Base-by-base conservation (phyloP, 1,140 invertebrate genomes). In the Diabrotica virgifera region DNA sequence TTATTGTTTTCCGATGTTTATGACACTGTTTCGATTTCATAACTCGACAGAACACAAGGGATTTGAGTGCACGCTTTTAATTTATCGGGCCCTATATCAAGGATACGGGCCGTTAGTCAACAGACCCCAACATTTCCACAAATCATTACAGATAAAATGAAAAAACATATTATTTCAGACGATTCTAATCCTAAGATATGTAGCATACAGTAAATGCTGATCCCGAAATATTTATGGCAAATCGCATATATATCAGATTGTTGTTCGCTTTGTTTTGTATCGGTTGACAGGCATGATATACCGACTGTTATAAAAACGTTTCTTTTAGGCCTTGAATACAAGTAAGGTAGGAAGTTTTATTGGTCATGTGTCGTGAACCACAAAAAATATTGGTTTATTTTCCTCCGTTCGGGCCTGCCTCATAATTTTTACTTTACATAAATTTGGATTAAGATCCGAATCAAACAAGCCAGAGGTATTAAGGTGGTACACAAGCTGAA, bases 1-100 rank as follows among this genome's bases (percentile, higher is more conserved):
- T 81, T 81, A 80, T 81, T 80, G 80, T 81, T 81, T 81, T 76
- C 73, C 79, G 75, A 81, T 81, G 79, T 81, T 81, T 81, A 81
- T 78, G 78, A 73, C 72, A 72, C 76, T 74, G 78, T 79, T 81
- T 80, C 79, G 76, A 81, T 81, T 81, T 80, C 79, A 80, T 80
- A 81, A 80, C 77, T 78, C 73, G 74, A 67, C 70, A 59, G 67
- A 68, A 70, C 70, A 64, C 65, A 67, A 72, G 66, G 66, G 62
- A 64, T 66, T 68, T 57, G 71, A 71, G 72, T 75, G 72, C 73
- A 78, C 77, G 77, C 80, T 81, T 80, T 81, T 81, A 81, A 81
- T 81, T 81, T 81, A 81, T 80, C 78, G 75, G 75, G 74, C 75
- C 68, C 75, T 80, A 80, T 76, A 80, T 80, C 79, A 80, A 74